Base-by-base conservation (phyloP, 2,113 vertebrate species). In the Notarius lentiginosus region DNA sequence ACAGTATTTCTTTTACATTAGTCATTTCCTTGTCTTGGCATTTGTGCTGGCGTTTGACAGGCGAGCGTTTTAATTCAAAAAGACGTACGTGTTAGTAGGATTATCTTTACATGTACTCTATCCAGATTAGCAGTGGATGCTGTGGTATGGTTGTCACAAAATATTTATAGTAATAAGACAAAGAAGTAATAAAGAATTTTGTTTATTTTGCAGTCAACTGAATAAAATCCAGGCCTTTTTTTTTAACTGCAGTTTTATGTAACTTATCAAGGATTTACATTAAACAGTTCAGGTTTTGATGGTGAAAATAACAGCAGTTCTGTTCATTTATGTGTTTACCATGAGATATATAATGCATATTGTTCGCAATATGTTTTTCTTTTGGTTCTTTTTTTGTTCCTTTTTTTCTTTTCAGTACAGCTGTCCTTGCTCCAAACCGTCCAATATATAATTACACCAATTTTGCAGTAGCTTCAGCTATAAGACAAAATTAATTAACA, bases 401-500 rank as follows among this genome's bases (percentile, higher is more conserved):
- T 53, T 17, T 10, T 65, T 22, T 22, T 12, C 49, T n/a, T 66
- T 7, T 27, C 20, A 7, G 7, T 72, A 70, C 24, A 79, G 10
- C 56, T 76, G 70, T 77, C 75, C 30, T 83, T 85, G 60, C 80
- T 49, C 87, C 68, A 87, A 79, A 60, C 49, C 86, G 83, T 63
- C 83, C 60, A 76, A 75, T 20, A 83, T 22, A 30, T 61, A 85
- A 86, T 86, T 51, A 68, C 51, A 30, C 14, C 55, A 22, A 68
- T 85, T 82, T 82, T 85, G 9, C 55, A 58, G 20, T 92, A 85
- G 90, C 90, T 94, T 93, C 91, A 92, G 93, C 92, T 93, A 87
- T 92, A 94, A 91, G 27, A 12, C 15, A 93, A 95, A 94, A 94
- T 91, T 94, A 94, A 95, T 95, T 93, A 95, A 93, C 94, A 91